Evolutionary conservation across 2,888 invertebrate genomes (phyloP), one percentile per base, ranked within the genome.

Genomic region (Linnaemya vulpina): DNA sequence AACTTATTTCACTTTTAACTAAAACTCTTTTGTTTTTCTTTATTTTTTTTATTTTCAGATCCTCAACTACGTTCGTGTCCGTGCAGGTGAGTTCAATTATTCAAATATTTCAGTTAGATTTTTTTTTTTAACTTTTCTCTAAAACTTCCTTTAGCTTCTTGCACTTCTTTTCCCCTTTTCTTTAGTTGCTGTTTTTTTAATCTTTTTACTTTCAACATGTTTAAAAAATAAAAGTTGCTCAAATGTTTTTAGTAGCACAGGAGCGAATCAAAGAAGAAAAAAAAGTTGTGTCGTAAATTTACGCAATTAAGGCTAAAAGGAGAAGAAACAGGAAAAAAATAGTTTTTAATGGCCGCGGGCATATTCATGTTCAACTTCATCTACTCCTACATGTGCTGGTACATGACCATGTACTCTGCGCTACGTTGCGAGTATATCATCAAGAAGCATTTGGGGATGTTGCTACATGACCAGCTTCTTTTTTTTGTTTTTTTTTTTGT

Each of bases 311-410:
- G 82, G 74, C 71, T 83, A 60, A 58, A n/a, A 73, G 70, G 49
- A 83, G 46, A 60, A 80, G 40, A 20, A 71, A 55, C 10, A 73
- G n/a, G 25, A 77, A 51, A 77, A 76, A 84, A 78, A 70, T 78
- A 82, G 78, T 85, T 82, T 85, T 81, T 78, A 85, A 85, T 85
- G 75, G 85, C 85, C 85, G 85, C 85, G 85, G 85, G 85, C 67
- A 78, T 67, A 65, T 82, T 82, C 74, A 67, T 80, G 67, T 68
- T 68, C 74, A 73, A 51, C 68, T 68, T 43, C 73, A 71, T 58
- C 60, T 62, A 40, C 51, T 67, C 40, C 83, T 74, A 8, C 73
- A 70, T 49, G 25, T 35, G 10, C 65, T 53, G 25, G 35, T 55
- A 68, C 65, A 53, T 77, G 55, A 58, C 60, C 62, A 68, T 60